Base-by-base conservation (phyloP, 2,888 invertebrate species). In the Empis stercorea region DNA sequence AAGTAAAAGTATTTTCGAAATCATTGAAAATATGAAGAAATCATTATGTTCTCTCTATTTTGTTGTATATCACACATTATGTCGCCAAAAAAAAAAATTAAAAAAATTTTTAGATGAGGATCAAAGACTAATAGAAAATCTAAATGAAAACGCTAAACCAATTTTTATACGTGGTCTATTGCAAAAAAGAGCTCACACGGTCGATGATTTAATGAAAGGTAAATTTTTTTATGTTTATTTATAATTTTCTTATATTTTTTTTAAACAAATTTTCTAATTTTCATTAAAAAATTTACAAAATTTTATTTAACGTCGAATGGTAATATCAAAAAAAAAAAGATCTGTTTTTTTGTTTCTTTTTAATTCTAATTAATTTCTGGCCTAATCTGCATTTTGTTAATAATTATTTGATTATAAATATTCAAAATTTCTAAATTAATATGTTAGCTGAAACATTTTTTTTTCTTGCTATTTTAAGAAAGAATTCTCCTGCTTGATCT, bases 181-280 rank as follows among this genome's bases (percentile, higher is more conserved):
- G 52, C 58, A 60, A 56, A 57, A 56, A 54, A 54, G 60, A 54
- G 59, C 60, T 49, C 60, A 60, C 52, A 60, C 60, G 47, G 55
- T 60, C 52, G 60, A 60, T 53, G 60, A 60, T 57, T 60, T 59
- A 51, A 60, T 60, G 60, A 57, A 56, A 60, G 60, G 60, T 60
- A 58, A 58, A 52, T 47, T 48, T 41, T 39, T 40, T 39, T 17
- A 34, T 30, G 16, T 15, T 44, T 16, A 23, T 41, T 46, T 38
- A 15, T 23, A 30, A 10, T 41, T 46, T 42, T 32, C 32, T 46
- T 27, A 34, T 47, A 46, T 47, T 43, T n/a, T 15, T 14, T 46
- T 45, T 34, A 41, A 27, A 34, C 30, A 10, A 20, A 27, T 23
- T 45, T 41, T 16, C 41, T 20, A 23, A 41, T 15, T 15, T 20